These are phyloP conservation scores for Daubentonia madagascariensis DNA, from an alignment of 2,113 vertebrate species.

Conservation along the genomic window DNA sequence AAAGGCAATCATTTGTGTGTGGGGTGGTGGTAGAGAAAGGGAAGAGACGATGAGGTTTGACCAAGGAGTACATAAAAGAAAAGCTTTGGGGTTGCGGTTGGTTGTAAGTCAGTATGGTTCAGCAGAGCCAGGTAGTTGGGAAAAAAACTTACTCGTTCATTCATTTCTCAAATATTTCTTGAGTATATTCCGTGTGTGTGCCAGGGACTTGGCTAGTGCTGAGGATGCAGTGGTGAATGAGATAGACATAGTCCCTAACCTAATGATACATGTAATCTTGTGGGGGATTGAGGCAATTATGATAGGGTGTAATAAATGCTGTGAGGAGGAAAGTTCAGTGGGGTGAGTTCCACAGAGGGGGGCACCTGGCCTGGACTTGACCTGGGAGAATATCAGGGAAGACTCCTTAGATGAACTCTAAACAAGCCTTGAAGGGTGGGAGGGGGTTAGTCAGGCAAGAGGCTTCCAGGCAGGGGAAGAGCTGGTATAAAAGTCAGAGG, in stretches of 20 bases:
- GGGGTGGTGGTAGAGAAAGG: not conserved
- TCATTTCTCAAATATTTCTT: slow-evolving; percentile 22
- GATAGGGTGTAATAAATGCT: not conserved
- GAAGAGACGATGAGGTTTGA: not conserved
- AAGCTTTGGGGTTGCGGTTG: not conserved
- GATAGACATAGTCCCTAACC: not conserved
- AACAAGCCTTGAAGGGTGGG: not conserved
- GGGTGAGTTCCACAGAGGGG: not conserved
- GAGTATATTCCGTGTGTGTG: not conserved
- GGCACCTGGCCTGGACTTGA: not conserved
- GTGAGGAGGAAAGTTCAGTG: not conserved
- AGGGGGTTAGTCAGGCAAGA: not conserved
- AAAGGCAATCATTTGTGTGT: not conserved
- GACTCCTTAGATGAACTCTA: not conserved
- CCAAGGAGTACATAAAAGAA: not conserved
- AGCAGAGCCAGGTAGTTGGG: not conserved
- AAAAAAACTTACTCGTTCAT: not conserved
- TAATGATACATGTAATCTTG: not conserved
- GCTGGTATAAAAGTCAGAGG: not conserved
- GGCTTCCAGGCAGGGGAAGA: not conserved
- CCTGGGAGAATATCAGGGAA: not conserved
- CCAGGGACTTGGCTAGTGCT: not conserved
- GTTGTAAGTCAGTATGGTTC: not conserved
- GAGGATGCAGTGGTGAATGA: not conserved
- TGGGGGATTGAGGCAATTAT: not conserved